Conservation (phyloP, 1,140 invertebrate genomes). For the Calephelis virginiensis region DNA sequence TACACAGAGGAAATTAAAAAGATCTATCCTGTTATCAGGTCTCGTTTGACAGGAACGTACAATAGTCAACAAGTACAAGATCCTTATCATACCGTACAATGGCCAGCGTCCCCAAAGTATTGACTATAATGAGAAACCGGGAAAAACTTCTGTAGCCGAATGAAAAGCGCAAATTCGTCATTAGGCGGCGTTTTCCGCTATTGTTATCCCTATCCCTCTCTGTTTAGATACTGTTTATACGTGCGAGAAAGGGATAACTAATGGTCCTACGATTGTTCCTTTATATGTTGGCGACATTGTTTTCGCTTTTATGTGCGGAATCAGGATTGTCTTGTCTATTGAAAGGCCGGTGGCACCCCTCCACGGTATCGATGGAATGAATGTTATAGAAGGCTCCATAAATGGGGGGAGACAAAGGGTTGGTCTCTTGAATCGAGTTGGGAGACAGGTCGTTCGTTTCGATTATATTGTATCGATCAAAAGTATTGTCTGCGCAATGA, state of each 20-base stretch:
- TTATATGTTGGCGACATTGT: conserved; percentile 78
- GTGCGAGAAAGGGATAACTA: conserved; percentile 54
- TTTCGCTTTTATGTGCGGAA: conserved; percentile 77
- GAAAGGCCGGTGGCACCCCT: conserved; percentile 73
- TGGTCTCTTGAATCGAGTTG: conserved; percentile 73
- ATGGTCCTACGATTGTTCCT: conserved; percentile 75
- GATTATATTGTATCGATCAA: conserved; percentile 77
- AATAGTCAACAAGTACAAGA: conserved; percentile 48
- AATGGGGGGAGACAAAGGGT: conserved; percentile 73
- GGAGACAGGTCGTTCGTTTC: conserved; percentile 72
- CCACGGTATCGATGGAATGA: conserved; percentile 69
- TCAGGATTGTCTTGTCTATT: conserved; percentile 79
- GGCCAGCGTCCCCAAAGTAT: conserved; percentile 64
- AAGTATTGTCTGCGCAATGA: conserved; percentile 66
- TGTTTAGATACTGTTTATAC: conserved; percentile 27
- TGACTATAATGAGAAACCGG: conserved; percentile 75
- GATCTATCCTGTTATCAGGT: conserved; percentile 26
- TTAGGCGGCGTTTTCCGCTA: conserved; percentile 75
- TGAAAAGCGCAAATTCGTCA: conserved; percentile 79
- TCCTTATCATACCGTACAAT: conserved; percentile 64
- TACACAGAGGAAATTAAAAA: conserved; percentile 36
- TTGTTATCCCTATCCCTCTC: conserved; percentile 61
- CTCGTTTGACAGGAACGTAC: conserved; percentile 37
- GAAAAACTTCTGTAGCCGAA: conserved; percentile 77
- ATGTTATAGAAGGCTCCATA: conserved; percentile 52